Conservation (phyloP, 2,797 vertebrate genomes). For the Strix occidentalis region DNA sequence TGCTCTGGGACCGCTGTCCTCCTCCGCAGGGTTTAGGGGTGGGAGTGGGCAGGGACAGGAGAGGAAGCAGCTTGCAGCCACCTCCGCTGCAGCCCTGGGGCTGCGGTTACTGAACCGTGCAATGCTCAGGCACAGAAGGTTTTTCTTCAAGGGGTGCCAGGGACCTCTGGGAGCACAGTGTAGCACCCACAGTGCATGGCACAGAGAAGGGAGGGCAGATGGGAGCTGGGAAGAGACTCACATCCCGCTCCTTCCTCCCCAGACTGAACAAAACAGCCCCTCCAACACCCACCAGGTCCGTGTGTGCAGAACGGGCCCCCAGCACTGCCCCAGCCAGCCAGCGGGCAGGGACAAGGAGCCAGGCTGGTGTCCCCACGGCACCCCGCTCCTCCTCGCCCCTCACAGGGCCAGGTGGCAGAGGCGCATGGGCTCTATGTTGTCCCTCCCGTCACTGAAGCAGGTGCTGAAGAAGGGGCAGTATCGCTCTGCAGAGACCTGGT, state of each 20-base stretch:
- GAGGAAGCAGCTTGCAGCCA: background rate
- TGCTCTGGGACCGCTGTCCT: accelerated
- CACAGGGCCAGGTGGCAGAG: slow-evolving; percentile 77
- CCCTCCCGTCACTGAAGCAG: slow-evolving; percentile 76
- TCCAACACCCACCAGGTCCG: background rate
- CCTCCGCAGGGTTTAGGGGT: background rate
- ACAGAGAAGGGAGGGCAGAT: background rate
- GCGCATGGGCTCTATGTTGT: slow-evolving; percentile 77
- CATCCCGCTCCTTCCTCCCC: background rate
- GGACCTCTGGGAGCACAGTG: accelerated
- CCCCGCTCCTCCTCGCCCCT: accelerated
- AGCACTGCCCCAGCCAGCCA: background rate
- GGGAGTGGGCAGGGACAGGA: background rate
- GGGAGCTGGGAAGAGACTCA: background rate
- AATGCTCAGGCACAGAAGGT: accelerated
- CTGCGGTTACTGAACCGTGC: background rate
- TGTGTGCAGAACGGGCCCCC: background rate
- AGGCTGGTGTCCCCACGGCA: background rate
- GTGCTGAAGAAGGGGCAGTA: slow-evolving; percentile 89
- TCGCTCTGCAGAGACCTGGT: slow-evolving; percentile 70
- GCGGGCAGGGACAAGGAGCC: background rate
- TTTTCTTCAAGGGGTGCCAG: background rate
- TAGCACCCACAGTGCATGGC: background rate
- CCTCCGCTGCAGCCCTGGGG: background rate
- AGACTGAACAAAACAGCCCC: background rate